phyloP scores from a whole-genome alignment of 1,140 invertebrate genomes.

The Agrilus planipennis region DNA sequence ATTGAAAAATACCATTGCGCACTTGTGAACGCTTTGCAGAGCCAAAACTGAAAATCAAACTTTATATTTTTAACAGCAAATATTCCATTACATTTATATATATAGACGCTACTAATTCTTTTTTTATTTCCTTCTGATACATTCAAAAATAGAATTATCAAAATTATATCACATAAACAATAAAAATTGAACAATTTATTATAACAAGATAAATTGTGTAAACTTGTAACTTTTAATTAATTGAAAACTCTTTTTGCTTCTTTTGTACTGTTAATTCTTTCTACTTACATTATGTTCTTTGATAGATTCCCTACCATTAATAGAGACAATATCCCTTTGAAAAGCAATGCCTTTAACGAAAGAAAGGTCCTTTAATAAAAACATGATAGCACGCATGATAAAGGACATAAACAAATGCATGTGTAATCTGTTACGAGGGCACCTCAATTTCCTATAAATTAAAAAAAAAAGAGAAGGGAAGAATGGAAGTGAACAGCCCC shows the following conservation, averaged over 20 bases:
- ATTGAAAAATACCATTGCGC: conserved; percentile 60
- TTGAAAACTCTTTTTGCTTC: no score
- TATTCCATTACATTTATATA: conserved; percentile 38
- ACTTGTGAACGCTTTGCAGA: conserved; percentile 56
- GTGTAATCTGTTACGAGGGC: conserved; percentile 55
- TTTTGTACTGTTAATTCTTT: conserved; percentile 37
- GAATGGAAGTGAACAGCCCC: no score
- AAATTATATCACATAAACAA: no score
- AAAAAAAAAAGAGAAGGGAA: no score
- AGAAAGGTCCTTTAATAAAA: conserved; percentile 45
- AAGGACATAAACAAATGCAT: conserved; percentile 57
- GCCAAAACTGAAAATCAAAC: conserved; percentile 47
- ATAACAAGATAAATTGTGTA: no score
- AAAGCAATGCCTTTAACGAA: conserved; percentile 45
- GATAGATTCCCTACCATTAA: conserved; percentile 20
- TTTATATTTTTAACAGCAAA: conserved; percentile 30
- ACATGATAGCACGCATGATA: conserved; percentile 48
- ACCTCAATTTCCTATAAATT: conserved; percentile 45
- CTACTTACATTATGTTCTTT: conserved; percentile 45
- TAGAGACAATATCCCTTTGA: conserved; percentile 20
- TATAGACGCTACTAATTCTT: no score
- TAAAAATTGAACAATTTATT: no score
- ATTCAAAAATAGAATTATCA: no score
- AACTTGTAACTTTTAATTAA: no score
- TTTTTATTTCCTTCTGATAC: no score